Percentiles rank a stretch among this genome's conserved stretches.
Conservation (phyloP, 2,797 vertebrate species). For the Eutrigla gurnardus region DNA sequence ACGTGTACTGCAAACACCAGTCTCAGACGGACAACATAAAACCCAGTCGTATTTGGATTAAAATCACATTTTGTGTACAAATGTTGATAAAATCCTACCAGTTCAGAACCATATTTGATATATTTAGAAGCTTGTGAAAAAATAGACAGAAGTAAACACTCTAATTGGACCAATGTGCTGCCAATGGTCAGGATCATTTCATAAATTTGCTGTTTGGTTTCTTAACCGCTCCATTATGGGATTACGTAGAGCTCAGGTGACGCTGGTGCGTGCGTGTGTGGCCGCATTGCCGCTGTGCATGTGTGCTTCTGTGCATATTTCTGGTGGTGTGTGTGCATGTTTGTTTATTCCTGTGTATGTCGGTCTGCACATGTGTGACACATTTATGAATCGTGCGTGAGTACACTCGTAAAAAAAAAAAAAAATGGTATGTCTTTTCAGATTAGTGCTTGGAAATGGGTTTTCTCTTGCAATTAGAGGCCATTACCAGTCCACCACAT, state of each 20-base stretch:
- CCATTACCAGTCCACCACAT: conserved; percentile 78
- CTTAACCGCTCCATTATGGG: conserved; percentile 64
- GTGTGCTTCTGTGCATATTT: conserved; percentile 21
- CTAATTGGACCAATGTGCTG: conserved; percentile 56
- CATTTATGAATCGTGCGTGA: conserved; percentile 33
- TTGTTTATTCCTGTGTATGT: conserved; percentile 10
- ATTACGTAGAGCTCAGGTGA: conserved; percentile 48
- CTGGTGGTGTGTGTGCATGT: conserved; percentile 6
- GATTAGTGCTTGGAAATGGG: conserved; percentile 65
- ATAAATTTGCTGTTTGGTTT: conserved; percentile 62
- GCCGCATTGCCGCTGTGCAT: not conserved
- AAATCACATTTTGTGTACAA: conserved; percentile 31
- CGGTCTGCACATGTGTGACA: no score
- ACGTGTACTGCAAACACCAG: conserved; percentile 6
- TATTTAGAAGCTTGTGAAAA: conserved; percentile 36
- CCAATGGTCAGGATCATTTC: conserved; percentile 61
- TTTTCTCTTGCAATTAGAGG: conserved; percentile 79
- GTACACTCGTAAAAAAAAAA: conserved; percentile 8
- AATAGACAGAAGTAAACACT: conserved; percentile 50
- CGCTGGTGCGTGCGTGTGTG: conserved; percentile 9
- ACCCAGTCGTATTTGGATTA: conserved; percentile 21
- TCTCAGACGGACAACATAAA: conserved; percentile 34
- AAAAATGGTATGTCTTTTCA: conserved; percentile 67
- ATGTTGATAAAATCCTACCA: conserved; percentile 30
- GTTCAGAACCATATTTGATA: conserved; percentile 43